These are phyloP conservation scores for Varanus salvator DNA, from an alignment of 2,113 vertebrate genomes.

Conservation along the genomic window DNA sequence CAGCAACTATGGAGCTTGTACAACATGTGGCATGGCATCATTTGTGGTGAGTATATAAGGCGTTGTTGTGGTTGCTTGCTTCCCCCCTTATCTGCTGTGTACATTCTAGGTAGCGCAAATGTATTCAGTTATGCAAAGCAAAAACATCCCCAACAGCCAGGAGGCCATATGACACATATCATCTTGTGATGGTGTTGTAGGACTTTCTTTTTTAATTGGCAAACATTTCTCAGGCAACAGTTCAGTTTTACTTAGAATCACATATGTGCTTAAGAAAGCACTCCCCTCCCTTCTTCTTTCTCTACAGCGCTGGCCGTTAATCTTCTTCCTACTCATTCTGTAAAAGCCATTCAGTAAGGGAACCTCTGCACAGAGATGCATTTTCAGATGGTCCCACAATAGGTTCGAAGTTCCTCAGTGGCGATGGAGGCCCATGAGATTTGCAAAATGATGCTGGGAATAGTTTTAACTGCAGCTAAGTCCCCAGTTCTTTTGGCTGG, in stretches of 20 bases:
- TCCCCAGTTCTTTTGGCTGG: not conserved
- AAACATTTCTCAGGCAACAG: conserved; percentile 81
- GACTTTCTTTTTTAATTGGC: conserved; percentile 81
- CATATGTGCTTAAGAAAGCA: conserved; percentile 82
- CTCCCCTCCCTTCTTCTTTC: conserved; percentile 62
- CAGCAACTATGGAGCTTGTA: no score
- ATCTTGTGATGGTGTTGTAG: conserved; percentile 76
- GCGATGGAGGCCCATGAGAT: conserved; percentile 44
- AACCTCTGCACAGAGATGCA: conserved; percentile 22
- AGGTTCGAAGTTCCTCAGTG: conserved; percentile 39
- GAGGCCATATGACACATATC: conserved; percentile 80
- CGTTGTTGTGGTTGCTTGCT: not conserved
- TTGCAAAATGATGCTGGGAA: conserved; percentile 29
- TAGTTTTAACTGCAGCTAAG: conserved; percentile 15
- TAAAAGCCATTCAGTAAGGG: conserved; percentile 45
- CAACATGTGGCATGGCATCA: no score
- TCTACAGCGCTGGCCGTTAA: conserved; percentile 39
- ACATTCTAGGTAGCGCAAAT: conserved; percentile 74
- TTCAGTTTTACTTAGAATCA: conserved; percentile 79
- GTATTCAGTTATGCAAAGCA: conserved; percentile 71
- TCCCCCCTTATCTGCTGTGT: conserved; percentile 62
- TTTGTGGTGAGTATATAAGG: not conserved
- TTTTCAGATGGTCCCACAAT: conserved; percentile 51
- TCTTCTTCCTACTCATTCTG: conserved; percentile 31
- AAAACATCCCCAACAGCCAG: conserved; percentile 74